Evolutionary conservation across 2,888 invertebrate genomes (phyloP).

Genomic region (Pseudeuparius sepicola): DNA sequence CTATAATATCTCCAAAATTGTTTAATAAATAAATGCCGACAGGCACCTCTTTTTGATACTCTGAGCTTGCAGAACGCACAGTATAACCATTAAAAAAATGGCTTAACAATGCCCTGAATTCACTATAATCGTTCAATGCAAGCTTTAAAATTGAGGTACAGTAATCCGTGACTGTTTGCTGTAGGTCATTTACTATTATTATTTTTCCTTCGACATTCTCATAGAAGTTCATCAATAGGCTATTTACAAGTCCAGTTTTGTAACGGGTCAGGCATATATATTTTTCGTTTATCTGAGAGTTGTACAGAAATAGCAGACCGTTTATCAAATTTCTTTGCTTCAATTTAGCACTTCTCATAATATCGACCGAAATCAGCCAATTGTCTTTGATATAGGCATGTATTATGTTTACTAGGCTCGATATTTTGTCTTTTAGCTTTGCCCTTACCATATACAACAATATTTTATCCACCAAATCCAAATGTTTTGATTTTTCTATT

Average conservation of each 20-base stretch:
- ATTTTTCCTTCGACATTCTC: constrained; percentile 13
- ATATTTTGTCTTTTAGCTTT: too few relatives aligned
- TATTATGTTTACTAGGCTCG: too few relatives aligned
- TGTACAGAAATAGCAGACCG: too few relatives aligned
- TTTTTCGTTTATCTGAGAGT: too few relatives aligned
- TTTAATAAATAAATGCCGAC: constrained; percentile 30
- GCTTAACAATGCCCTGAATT: constrained; percentile 23
- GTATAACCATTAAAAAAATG: constrained; percentile 19
- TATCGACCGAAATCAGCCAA: constrained; percentile 20
- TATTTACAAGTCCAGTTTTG: constrained; percentile 17
- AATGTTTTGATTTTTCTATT: too few relatives aligned
- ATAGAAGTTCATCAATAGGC: constrained; percentile 21
- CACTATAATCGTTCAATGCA: constrained; percentile 23
- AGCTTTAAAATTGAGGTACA: constrained; percentile 25
- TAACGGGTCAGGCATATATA: too few relatives aligned
- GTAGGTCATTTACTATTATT: constrained; percentile 22
- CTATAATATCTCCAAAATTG: constrained; percentile 28
- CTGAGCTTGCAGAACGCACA: constrained; percentile 18
- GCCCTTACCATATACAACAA: too few relatives aligned
- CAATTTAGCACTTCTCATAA: constrained; percentile 24
- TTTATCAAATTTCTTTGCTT: constrained; percentile 29
- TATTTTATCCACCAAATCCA: too few relatives aligned
- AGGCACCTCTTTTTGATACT: constrained; percentile 22
- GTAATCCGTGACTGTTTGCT: constrained; percentile 24
- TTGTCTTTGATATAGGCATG: constrained; percentile 10